Percentiles rank a stretch among this genome's conserved stretches.
These are phyloP conservation scores for Pseudochirops corinnae DNA, from an alignment of 2,797 vertebrate genomes.

Conservation along the genomic window DNA sequence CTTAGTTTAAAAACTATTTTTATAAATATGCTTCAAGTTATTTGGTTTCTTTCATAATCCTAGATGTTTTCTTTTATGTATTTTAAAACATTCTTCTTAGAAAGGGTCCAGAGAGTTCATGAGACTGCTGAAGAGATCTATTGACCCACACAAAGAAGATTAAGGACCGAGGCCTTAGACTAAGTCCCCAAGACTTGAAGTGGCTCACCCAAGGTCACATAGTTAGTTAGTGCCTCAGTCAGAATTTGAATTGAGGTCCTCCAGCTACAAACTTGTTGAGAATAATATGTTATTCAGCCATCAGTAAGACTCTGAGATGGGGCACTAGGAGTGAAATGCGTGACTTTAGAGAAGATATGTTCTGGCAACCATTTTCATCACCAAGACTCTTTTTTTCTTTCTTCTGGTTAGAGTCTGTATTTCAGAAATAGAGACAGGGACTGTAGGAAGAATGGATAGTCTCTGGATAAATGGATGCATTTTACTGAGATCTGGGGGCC, in stretches of 20 bases:
- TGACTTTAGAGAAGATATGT: neutral
- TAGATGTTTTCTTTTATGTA: neutral
- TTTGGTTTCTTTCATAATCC: neutral
- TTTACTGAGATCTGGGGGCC: neutral
- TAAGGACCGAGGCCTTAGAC: neutral
- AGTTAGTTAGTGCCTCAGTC: accelerated
- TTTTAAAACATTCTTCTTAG: neutral
- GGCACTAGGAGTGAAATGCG: neutral
- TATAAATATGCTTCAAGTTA: neutral
- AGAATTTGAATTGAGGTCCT: neutral
- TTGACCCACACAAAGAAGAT: neutral
- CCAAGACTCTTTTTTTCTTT: neutral
- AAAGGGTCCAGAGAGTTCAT: neutral
- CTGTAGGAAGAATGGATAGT: neutral
- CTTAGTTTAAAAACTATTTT: neutral
- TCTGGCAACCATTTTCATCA: neutral
- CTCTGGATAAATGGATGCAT: neutral
- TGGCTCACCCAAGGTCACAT: neutral
- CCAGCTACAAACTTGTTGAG: neutral
- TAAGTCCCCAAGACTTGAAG: neutral
- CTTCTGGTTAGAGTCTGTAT: neutral
- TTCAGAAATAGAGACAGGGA: neutral
- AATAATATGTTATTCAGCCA: neutral
- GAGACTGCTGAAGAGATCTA: neutral
- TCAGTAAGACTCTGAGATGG: neutral